Evolutionary conservation across 2,888 invertebrate genomes (phyloP).

Genomic region (Lasioglossum figueresi): DNA sequence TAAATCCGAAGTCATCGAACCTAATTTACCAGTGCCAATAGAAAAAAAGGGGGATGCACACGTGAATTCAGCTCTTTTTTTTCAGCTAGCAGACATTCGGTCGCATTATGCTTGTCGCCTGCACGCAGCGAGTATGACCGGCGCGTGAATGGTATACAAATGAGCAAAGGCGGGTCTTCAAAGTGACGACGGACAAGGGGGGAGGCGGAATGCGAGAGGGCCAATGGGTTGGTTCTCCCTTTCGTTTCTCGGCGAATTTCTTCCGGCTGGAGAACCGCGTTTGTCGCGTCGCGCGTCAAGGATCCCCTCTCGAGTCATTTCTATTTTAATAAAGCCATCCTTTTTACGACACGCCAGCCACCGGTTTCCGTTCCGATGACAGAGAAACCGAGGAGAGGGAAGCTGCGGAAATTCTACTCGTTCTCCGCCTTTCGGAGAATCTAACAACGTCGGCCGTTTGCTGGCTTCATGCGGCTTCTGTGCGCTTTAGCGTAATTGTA

Average conservation of each 20-base stretch:
- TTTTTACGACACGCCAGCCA: slow-evolving; percentile 16
- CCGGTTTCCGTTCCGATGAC: slow-evolving; percentile 28
- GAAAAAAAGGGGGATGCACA: not conserved
- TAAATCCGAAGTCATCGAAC: slow-evolving; percentile 2
- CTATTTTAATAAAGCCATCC: slow-evolving; percentile 59
- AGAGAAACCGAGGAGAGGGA: not conserved
- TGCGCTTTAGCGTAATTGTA: not conserved
- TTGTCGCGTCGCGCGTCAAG: slow-evolving; percentile 15
- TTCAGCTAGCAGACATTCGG: not conserved
- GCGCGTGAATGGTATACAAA: slow-evolving; percentile 55
- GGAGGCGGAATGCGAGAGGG: slow-evolving; percentile 22
- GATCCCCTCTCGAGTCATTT: slow-evolving; percentile 44
- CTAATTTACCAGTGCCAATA: slow-evolving; percentile 1
- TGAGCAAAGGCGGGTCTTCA: slow-evolving; percentile 53
- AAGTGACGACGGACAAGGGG: slow-evolving; percentile 38
- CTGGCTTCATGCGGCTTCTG: not conserved
- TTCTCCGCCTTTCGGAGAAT: slow-evolving; percentile 4
- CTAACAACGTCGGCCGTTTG: not conserved
- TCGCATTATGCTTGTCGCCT: slow-evolving; percentile 25
- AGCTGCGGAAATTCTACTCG: not conserved
- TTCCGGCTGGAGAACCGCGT: slow-evolving; percentile 40
- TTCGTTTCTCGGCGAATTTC: slow-evolving; percentile 39
- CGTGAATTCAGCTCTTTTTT: slow-evolving; percentile 6
- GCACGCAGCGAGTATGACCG: slow-evolving; percentile 3
- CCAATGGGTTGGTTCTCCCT: slow-evolving; percentile 53